phyloP scores from a whole-genome alignment of 2,113 vertebrate genomes.

The Mola mola region DNA sequence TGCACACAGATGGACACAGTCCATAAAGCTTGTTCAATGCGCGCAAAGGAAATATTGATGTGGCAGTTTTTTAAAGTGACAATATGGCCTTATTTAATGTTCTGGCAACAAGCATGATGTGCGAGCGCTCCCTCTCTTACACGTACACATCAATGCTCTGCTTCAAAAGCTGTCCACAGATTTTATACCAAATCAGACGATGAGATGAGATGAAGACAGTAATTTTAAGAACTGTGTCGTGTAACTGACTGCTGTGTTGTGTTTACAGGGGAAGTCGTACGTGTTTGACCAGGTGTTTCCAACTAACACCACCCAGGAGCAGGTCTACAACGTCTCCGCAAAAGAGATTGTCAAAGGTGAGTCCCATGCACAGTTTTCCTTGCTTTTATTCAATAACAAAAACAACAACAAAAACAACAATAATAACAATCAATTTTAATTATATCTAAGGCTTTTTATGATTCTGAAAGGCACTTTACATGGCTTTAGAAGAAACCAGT shows the following conservation, averaged over 20 bases:
- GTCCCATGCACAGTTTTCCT: conserved; percentile 2
- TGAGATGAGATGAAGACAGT: conserved; percentile 34
- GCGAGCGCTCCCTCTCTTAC: neutral
- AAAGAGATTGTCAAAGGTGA: conserved; percentile 96
- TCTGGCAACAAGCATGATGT: conserved; percentile 36
- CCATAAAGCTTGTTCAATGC: conserved; percentile 31
- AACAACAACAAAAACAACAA: conserved; percentile 9
- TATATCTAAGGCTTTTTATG: no score
- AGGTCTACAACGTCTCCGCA: conserved; percentile 92
- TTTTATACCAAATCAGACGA: conserved; percentile 26
- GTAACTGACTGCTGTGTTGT: conserved; percentile 37
- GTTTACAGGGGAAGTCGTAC: conserved; percentile 87
- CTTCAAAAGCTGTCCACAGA: conserved; percentile 15
- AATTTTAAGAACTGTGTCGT: conserved; percentile 10
- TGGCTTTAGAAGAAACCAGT: no score
- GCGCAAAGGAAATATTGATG: conserved; percentile 32
- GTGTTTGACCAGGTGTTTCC: conserved; percentile 91
- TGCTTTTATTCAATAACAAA: neutral
- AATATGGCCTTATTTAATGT: conserved; percentile 42
- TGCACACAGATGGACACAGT: conserved; percentile 30
- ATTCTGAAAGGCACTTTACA: no score
- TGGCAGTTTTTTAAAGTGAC: conserved; percentile 23
- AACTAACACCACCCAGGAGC: conserved; percentile 92
- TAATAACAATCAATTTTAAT: no score
- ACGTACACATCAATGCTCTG: conserved; percentile 5